Base-by-base conservation (phyloP, 2,888 invertebrate species). In the Cremastobaeus sp. region DNA sequence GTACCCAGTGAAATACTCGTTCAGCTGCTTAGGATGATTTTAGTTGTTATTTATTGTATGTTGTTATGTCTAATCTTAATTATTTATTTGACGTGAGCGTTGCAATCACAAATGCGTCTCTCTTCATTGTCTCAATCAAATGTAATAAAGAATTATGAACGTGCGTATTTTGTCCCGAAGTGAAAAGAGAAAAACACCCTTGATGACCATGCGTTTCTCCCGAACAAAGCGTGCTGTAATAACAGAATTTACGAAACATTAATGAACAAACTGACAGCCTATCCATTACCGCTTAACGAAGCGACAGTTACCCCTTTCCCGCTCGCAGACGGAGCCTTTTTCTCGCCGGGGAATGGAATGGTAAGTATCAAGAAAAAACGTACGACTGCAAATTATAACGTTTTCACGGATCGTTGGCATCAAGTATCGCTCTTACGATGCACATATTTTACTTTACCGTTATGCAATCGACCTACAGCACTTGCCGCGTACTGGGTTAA, bases 1-100 rank as follows among this genome's bases (percentile, higher is more conserved):
- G 84, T 84, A 80, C 83, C 81, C 77, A 77, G 57, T 77, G 77
- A 69, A 82, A 84, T 84, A 84, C 84, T 84, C 84, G 69, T 79
- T 79, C 76, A 71, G 55, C 57, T 39, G 48, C 48, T 69, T 72
- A 50, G 71, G 71, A 78, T 78, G 59, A 68, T 76, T 55, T 65
- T 78, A 76, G 64, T 65, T 78, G 77, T 81, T 76, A 76, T 68
- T 76, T 77, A 74, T 81, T 80, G 79, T 81, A 82, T 81, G 77
- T 79, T 77, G 76, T 79, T 77, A 78, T 74, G 66, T 72, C 37
- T 69, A 54, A 72, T 71, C 54, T 41, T 76, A 60, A 60, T 68
- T 72, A 77, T 74, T 68, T 75, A 75, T 62, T 71, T 54, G 34
- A 62, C 30, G 73, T 64, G 71, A 68, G 78, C 70, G 76, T 59